Evolutionary conservation across 2,113 vertebrate genomes (phyloP).

Genomic region (Cyanoliseus patagonus): DNA sequence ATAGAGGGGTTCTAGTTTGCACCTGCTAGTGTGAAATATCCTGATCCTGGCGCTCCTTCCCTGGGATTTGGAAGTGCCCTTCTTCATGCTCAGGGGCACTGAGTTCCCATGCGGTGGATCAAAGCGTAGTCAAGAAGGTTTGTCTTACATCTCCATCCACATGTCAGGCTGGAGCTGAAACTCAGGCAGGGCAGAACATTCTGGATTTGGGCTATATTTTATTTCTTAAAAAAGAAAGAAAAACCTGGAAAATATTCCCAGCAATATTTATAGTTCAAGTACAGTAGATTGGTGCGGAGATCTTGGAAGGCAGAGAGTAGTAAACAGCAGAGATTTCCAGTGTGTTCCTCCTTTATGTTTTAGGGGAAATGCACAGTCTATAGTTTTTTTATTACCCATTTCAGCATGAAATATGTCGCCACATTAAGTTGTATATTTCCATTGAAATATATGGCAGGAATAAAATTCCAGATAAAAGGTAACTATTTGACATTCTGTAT

Average conservation of each 20-base stretch:
- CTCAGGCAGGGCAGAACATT: neutral
- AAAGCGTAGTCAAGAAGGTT: neutral
- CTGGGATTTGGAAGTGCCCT: neutral
- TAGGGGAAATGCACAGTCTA: neutral
- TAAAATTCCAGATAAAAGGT: conserved; percentile 62
- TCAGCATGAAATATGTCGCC: conserved; percentile 37
- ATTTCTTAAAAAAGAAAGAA: neutral
- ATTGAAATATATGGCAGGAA: conserved; percentile 54
- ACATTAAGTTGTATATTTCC: conserved; percentile 54
- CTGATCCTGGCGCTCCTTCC: neutral
- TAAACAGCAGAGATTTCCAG: neutral
- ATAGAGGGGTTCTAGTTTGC: neutral
- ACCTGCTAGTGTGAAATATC: neutral
- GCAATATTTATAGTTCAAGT: neutral
- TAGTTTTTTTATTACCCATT: conserved; percentile 47
- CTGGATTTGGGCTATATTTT: neutral
- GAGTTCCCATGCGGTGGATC: fast-evolving
- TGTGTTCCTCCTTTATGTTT: neutral
- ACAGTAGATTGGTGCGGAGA: neutral
- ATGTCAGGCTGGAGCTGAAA: neutral
- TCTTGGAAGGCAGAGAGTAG: neutral
- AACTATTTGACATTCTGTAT: conserved; percentile 50
- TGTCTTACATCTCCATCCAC: neutral
- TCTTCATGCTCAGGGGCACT: neutral
- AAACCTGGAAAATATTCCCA: neutral